Evolutionary conservation across 2,888 invertebrate species (phyloP).

Genomic region (Lithophane semibrunnea): DNA sequence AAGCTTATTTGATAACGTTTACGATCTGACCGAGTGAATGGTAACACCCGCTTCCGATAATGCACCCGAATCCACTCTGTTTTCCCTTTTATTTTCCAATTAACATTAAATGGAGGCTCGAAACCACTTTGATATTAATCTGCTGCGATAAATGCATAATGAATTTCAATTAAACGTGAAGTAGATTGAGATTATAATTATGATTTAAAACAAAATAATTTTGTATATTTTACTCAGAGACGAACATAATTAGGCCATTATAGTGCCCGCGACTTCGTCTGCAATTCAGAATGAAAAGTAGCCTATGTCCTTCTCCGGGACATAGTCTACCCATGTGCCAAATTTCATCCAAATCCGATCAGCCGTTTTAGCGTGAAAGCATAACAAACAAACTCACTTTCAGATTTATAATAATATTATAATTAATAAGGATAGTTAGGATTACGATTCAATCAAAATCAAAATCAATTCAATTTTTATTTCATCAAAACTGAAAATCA

Average conservation of each 20-base stretch:
- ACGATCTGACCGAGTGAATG: conserved; percentile 5
- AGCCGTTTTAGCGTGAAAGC: too few relatives aligned
- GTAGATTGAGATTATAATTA: neutral
- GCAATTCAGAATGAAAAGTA: too few relatives aligned
- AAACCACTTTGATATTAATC: conserved; percentile 22
- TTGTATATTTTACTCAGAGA: neutral
- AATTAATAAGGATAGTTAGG: too few relatives aligned
- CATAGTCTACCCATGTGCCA: too few relatives aligned
- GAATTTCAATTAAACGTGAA: conserved; percentile 18
- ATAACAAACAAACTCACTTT: too few relatives aligned
- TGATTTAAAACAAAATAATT: neutral
- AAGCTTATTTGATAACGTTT: conserved; percentile 12
- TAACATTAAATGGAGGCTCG: conserved; percentile 19
- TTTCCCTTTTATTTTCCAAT: conserved; percentile 22
- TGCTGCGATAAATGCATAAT: neutral
- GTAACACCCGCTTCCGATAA: conserved; percentile 12
- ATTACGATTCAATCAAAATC: too few relatives aligned
- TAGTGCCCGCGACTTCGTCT: neutral
- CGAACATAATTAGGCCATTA: neutral
- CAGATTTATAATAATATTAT: too few relatives aligned
- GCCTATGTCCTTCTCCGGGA: too few relatives aligned
- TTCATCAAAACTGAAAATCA: neutral
- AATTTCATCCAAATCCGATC: too few relatives aligned
- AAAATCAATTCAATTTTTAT: too few relatives aligned
- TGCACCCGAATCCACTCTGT: conserved; percentile 9